These are phyloP conservation scores for Chaetophractus vellerosus DNA, from an alignment of 2,797 vertebrate species.

Conservation along the genomic window DNA sequence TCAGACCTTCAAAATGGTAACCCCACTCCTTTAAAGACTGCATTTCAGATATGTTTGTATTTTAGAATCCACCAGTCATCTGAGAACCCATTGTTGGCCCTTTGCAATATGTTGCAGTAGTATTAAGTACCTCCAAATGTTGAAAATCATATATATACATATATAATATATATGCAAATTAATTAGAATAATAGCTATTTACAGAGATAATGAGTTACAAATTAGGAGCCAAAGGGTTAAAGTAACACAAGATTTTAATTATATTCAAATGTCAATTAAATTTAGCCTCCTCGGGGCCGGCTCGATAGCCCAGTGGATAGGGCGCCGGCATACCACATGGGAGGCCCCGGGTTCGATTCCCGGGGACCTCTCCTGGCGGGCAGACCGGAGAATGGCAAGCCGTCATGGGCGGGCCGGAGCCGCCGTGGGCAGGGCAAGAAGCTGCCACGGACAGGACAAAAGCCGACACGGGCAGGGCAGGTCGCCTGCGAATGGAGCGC, in stretches of 20 bases:
- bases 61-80: not conserved
- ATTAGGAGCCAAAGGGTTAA: not conserved
- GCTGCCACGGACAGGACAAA: no score
- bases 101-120: not conserved
- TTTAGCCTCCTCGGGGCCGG: not conserved
- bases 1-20: no score
- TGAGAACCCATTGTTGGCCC: not conserved
- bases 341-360: no score
- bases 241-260: not conserved
- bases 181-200: not conserved
- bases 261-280: constrained; percentile 4
- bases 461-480: no score
- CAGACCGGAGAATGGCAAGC: no score
- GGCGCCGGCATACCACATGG: no score
- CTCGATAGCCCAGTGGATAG: no score
- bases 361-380: no score
- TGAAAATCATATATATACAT: not conserved
- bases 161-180: not conserved
- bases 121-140: not conserved
- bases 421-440: no score
- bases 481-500: no score
- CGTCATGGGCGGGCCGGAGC: no score
- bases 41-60: rapidly evolving
- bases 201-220: not conserved
- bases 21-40: rapidly evolving